Conservation (phyloP, 2,888 invertebrate genomes). For the Temnothorax unifasciatus region DNA sequence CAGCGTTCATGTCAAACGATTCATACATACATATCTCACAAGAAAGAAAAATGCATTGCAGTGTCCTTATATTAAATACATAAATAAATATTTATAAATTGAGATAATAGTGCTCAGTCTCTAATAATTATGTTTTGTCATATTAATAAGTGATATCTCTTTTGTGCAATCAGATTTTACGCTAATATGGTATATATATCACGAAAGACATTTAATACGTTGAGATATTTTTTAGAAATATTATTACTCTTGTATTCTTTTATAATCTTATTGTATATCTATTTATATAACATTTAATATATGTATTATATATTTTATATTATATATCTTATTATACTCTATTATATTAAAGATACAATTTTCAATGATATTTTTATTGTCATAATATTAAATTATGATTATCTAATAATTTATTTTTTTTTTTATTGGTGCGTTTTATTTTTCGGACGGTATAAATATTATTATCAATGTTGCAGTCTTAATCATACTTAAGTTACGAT, state of each 20-base stretch:
- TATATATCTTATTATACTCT: neutral
- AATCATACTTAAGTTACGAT: neutral
- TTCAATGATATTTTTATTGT: neutral
- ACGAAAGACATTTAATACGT: neutral
- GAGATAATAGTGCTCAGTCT: neutral
- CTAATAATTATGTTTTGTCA: slow-evolving; percentile 3
- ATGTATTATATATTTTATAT: no score
- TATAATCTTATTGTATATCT: no score
- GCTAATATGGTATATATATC: neutral
- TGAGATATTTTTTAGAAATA: neutral
- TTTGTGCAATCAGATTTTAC: neutral
- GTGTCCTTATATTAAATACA: neutral
- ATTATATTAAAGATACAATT: neutral
- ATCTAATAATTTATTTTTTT: neutral
- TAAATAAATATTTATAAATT: neutral
- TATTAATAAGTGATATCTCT: neutral
- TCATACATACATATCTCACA: neutral
- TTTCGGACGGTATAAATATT: neutral
- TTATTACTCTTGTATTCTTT: neutral
- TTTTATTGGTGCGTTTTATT: neutral
- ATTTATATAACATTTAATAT: no score
- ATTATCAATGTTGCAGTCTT: slow-evolving; percentile 2
- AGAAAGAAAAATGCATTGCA: slow-evolving; percentile 8
- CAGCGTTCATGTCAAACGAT: neutral
- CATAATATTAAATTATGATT: neutral